phyloP scores from a whole-genome alignment of 2,888 invertebrate genomes.

The Hesperia comma region DNA sequence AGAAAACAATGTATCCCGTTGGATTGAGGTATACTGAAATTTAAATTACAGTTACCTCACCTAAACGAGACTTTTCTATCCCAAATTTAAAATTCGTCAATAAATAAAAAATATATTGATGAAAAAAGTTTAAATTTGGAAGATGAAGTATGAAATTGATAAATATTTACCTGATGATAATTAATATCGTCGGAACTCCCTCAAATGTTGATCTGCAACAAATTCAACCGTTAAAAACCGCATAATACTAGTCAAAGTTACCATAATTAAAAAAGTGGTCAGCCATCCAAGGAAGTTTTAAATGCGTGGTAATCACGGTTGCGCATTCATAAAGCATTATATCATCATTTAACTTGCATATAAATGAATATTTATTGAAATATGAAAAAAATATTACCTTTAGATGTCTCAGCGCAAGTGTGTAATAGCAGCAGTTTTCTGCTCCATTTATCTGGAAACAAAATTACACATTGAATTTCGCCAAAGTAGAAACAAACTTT shows the following conservation, averaged over 20 bases:
- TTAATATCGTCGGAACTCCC: not conserved
- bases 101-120: slow-evolving; percentile 55
- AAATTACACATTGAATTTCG: not conserved
- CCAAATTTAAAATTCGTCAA: slow-evolving; percentile 63
- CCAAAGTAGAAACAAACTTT: not conserved
- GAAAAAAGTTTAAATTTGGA: slow-evolving; percentile 43
- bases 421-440: not conserved
- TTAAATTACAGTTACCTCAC: slow-evolving; percentile 73
- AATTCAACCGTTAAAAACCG: too few species aligned
- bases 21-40: slow-evolving; percentile 79
- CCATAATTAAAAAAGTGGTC: slow-evolving; percentile 45
- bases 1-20: slow-evolving; percentile 63
- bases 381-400: not conserved
- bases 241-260: too few species aligned
- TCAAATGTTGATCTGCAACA: too few species aligned
- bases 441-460: not conserved
- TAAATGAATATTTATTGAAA: not conserved
- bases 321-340: slow-evolving; percentile 80
- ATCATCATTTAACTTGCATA: slow-evolving; percentile 65
- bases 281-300: slow-evolving; percentile 84
- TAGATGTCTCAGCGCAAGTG: not conserved
- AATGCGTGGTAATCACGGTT: slow-evolving; percentile 83
- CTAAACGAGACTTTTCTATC: slow-evolving; percentile 72
- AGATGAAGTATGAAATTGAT: not conserved
- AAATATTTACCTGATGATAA: not conserved